Conservation (phyloP, 2,797 vertebrate species). For the Xenentodon cancila region DNA sequence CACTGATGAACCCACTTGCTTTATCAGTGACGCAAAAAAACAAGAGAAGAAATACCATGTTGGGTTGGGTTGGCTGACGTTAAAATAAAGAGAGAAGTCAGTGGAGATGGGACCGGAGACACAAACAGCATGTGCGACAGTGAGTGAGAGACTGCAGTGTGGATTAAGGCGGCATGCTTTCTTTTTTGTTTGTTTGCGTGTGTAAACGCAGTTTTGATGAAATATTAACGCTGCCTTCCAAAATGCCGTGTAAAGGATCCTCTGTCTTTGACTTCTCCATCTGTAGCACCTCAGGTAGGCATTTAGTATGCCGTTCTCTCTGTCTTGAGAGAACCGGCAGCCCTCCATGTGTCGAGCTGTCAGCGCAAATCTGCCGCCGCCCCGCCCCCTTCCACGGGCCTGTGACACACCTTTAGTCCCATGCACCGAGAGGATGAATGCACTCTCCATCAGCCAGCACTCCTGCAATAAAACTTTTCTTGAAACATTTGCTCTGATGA, state of each 20-base stretch:
- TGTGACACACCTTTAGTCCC: slow-evolving; percentile 74
- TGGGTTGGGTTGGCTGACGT: slow-evolving; percentile 33
- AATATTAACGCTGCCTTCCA: slow-evolving; percentile 81
- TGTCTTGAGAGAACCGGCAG: slow-evolving; percentile 71
- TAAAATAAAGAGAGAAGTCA: slow-evolving; percentile 52
- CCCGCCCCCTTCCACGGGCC: slow-evolving; percentile 51
- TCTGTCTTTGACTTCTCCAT: slow-evolving; percentile 81
- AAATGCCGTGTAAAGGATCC: slow-evolving; percentile 80
- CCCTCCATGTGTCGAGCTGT: slow-evolving; percentile 74
- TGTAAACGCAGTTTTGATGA: slow-evolving; percentile 82
- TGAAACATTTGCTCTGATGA: slow-evolving; percentile 17
- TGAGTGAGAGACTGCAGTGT: slow-evolving; percentile 71
- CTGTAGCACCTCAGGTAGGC: slow-evolving; percentile 80
- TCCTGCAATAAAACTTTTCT: slow-evolving; percentile 42
- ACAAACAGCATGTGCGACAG: slow-evolving; percentile 56
- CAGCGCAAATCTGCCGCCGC: slow-evolving; percentile 55
- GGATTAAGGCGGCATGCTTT: slow-evolving; percentile 74
- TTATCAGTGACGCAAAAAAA: slow-evolving; percentile 28
- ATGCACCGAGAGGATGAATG: slow-evolving; percentile 52
- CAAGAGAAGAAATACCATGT: slow-evolving; percentile 6
- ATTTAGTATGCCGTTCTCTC: slow-evolving; percentile 77
- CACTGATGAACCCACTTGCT: slow-evolving; percentile 31
- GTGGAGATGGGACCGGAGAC: slow-evolving; percentile 61
- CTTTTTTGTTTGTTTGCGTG: slow-evolving; percentile 80
- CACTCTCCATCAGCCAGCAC: slow-evolving; percentile 29